Percentiles rank a stretch among this genome's conserved stretches.
These are phyloP conservation scores for Drosophila rellima DNA, from an alignment of 2,888 invertebrate genomes.

Conservation along the genomic window DNA sequence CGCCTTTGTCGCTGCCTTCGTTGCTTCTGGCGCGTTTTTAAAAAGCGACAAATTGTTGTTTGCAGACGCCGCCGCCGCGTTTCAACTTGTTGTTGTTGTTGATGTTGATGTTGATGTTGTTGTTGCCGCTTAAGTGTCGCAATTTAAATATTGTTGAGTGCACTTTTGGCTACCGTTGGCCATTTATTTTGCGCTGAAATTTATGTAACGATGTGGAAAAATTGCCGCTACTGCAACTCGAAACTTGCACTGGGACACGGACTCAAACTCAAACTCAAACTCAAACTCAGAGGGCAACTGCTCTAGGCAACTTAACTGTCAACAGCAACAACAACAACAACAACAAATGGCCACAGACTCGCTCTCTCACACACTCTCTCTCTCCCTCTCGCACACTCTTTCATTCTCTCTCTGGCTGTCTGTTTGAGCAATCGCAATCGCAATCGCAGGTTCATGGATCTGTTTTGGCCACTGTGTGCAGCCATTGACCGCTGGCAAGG, in stretches of 20 bases:
- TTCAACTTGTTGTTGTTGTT: conserved; percentile 17
- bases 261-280: not conserved
- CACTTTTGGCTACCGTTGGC: conserved; percentile 80
- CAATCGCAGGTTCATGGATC: conserved; percentile 77
- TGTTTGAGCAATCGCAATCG: conserved; percentile 34
- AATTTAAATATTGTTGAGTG: conserved; percentile 81
- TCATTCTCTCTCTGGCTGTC: conserved; percentile 13
- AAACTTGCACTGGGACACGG: conserved; percentile 32
- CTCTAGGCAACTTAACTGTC: conserved; percentile 47
- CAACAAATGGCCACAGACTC: conserved; percentile 6
- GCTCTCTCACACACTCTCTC: conserved; percentile 17
- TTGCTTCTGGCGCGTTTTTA: conserved; percentile 77
- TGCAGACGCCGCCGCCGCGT: conserved; percentile 69
- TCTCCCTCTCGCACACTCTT: conserved; percentile 8
- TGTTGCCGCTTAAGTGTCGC: conserved; percentile 74
- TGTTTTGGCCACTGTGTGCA: conserved; percentile 70
- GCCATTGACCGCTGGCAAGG: conserved; percentile 36
- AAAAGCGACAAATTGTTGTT: conserved; percentile 79
- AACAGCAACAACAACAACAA: conserved; percentile 33
- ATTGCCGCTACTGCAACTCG: conserved; percentile 68
- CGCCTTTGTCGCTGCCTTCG: conserved; percentile 65
- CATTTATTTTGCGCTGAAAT: conserved; percentile 78
- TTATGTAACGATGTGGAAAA: conserved; percentile 82
- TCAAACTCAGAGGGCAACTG: conserved; percentile 7
- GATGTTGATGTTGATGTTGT: conserved; percentile 24